Conservation (phyloP, 2,888 invertebrate genomes). For the Cephus nigrinus region DNA sequence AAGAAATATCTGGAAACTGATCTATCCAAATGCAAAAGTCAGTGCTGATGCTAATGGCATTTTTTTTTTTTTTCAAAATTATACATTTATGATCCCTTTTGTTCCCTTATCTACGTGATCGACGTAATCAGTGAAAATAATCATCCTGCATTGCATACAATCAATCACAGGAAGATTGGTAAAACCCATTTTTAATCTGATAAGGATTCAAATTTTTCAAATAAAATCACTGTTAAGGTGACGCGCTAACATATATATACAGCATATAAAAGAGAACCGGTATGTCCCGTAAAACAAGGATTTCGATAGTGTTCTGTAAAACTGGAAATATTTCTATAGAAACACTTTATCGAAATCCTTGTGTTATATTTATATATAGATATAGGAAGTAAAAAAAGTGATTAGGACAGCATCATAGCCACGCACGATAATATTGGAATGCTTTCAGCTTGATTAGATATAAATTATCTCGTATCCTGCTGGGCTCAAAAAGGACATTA, state of each 20-base stretch:
- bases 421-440: not conserved
- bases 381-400: not conserved
- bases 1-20: not conserved
- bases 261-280: not conserved
- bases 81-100: not conserved
- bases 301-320: not conserved
- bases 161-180: not conserved
- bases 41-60: not conserved
- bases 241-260: not conserved
- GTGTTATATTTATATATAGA: not conserved
- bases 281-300: not conserved
- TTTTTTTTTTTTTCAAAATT: not conserved
- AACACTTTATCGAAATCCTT: too few relatives aligned
- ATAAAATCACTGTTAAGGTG: not conserved
- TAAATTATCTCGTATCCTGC: not conserved
- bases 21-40: not conserved
- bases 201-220: not conserved
- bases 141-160: not conserved
- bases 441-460: not conserved
- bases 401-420: not conserved
- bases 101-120: not conserved
- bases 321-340: too few relatives aligned
- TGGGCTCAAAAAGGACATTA: not conserved
- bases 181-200: not conserved
- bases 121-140: not conserved